phyloP scores from a whole-genome alignment of 2,113 vertebrate genomes.

The Athene noctua region DNA sequence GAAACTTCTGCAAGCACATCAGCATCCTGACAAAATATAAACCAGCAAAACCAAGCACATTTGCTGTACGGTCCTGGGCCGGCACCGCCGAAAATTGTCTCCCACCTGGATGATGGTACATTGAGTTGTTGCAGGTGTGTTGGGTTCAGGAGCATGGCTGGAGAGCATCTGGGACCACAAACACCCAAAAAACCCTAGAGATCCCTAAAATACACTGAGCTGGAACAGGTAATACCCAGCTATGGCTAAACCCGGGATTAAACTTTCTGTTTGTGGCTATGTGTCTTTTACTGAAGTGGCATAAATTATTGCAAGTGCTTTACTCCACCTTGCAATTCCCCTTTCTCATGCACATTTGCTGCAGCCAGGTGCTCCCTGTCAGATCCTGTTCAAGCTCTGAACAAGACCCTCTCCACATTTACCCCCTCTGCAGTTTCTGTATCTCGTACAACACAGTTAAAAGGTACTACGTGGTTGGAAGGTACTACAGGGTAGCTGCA shows the following conservation, averaged over 20 bases:
- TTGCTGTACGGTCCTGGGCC: neutral
- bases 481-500: neutral
- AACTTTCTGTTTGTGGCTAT: neutral
- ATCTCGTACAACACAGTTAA: accelerated
- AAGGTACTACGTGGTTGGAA: neutral
- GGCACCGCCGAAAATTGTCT: neutral
- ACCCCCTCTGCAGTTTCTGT: neutral
- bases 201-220: neutral
- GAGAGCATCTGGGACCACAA: neutral
- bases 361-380: neutral
- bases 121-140: accelerated
- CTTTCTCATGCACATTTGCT: accelerated
- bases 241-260: neutral
- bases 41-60: accelerated
- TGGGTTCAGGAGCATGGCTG: neutral
- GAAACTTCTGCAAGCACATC: neutral
- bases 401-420: neutral
- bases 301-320: neutral
- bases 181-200: neutral
- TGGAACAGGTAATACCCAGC: neutral
- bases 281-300: neutral
- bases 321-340: neutral
- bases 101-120: neutral
- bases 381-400: neutral
- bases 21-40: neutral